Percentiles rank a stretch among this genome's conserved stretches.
These are phyloP conservation scores for Chascanopsetta lugubris DNA, from an alignment of 2,113 vertebrate genomes.

Conservation along the genomic window DNA sequence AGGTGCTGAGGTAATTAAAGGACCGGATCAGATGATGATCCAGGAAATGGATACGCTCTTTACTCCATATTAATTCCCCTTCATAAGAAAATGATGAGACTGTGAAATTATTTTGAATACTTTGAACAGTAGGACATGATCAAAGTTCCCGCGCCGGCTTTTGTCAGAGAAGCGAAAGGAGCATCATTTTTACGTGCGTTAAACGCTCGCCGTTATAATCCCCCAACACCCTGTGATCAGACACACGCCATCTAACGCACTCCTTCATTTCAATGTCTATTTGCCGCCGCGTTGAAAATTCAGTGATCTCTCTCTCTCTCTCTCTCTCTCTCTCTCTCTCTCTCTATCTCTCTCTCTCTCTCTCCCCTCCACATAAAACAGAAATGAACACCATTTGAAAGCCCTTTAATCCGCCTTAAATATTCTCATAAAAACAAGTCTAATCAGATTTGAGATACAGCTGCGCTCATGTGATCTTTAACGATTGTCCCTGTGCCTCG, in stretches of 20 bases:
- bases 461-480: conserved; percentile 39
- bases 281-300: conserved; percentile 33
- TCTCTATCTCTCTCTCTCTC: too few relatives aligned
- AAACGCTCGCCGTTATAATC: conserved; percentile 45
- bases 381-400: conserved; percentile 63
- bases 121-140: conserved; percentile 51
- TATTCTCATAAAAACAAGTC: conserved; percentile 41
- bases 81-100: conserved; percentile 46
- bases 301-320: conserved; percentile 38
- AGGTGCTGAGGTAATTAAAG: not conserved
- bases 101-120: conserved; percentile 53
- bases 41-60: not conserved
- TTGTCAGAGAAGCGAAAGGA: conserved; percentile 35
- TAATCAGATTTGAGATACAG: conserved; percentile 54
- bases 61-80: conserved; percentile 6
- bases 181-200: conserved; percentile 57
- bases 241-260: conserved; percentile 50
- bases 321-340: too few relatives aligned
- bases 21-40: not conserved
- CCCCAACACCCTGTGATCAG: conserved; percentile 49
- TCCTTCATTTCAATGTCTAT: conserved; percentile 52
- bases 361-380: conserved; percentile 40
- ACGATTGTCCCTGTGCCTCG: conserved; percentile 40
- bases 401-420: conserved; percentile 66
- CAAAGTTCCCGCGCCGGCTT: conserved; percentile 53